These are phyloP conservation scores for Crocuta crocuta DNA, from an alignment of 2,113 vertebrate species.

Conservation along the genomic window DNA sequence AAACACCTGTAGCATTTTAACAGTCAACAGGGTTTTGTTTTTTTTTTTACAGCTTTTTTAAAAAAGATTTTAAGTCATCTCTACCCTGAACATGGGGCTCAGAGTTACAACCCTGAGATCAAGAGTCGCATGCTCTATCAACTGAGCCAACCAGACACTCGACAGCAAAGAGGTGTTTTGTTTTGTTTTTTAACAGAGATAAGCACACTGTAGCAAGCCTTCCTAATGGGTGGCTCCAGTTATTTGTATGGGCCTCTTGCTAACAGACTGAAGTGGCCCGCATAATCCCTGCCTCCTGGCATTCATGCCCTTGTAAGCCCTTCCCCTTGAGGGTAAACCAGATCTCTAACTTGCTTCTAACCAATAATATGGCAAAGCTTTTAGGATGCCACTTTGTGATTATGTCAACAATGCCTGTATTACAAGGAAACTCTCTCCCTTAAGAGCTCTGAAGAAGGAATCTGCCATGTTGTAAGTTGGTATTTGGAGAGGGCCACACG, in stretches of 20 bases:
- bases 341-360: not conserved
- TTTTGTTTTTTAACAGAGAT: not conserved
- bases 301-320: not conserved
- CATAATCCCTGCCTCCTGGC: not conserved
- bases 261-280: not conserved
- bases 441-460: not conserved
- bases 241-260: not conserved
- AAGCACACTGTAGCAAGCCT: not conserved
- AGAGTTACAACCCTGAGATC: not conserved
- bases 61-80: not conserved
- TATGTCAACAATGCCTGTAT: not conserved
- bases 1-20: not conserved
- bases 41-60: not conserved
- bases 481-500: no score
- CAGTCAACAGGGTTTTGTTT: not conserved
- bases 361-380: not conserved
- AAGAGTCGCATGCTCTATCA: not conserved
- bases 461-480: accelerated
- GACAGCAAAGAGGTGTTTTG: not conserved
- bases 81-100: not conserved
- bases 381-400: not conserved
- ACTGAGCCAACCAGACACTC: not conserved
- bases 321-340: not conserved
- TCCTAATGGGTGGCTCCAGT: not conserved
- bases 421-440: not conserved